These are phyloP conservation scores for Erythrocercus mccallii DNA, from an alignment of 2,113 vertebrate genomes.

Conservation along the genomic window DNA sequence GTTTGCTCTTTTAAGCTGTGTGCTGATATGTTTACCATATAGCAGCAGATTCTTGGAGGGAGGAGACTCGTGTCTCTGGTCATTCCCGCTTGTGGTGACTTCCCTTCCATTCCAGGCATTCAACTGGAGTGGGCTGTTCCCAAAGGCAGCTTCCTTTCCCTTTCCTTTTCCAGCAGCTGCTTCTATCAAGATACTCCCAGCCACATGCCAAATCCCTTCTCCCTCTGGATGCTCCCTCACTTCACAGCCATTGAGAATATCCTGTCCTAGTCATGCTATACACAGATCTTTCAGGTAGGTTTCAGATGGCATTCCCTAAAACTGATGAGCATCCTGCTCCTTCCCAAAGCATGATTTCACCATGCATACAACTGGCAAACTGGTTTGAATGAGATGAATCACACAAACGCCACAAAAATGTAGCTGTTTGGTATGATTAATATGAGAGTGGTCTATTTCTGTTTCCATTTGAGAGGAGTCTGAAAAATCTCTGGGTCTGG, in stretches of 20 bases:
- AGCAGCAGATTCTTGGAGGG: neutral
- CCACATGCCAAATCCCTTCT: neutral
- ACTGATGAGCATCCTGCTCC: neutral
- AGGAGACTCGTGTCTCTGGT: rapidly evolving
- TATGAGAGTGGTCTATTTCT: neutral
- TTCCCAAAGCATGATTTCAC: neutral
- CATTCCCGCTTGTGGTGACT: neutral
- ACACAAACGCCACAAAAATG: neutral
- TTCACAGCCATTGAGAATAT: neutral
- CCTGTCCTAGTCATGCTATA: neutral
- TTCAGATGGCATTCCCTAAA: neutral
- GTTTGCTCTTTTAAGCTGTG: neutral
- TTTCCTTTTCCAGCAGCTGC: neutral
- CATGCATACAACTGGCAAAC: neutral
- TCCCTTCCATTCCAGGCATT: neutral
- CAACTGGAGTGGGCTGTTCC: neutral
- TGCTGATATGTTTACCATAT: too few relatives aligned
- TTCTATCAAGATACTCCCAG: neutral
- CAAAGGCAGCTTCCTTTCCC: neutral
- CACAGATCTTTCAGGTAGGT: neutral
- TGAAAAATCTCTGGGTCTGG: neutral
- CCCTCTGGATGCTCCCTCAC: neutral
- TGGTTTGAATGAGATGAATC: neutral
- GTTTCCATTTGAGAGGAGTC: neutral
- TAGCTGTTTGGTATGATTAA: neutral